These are phyloP conservation scores for Physocephala rufipes DNA, from an alignment of 2,888 invertebrate species.

Conservation along the genomic window DNA sequence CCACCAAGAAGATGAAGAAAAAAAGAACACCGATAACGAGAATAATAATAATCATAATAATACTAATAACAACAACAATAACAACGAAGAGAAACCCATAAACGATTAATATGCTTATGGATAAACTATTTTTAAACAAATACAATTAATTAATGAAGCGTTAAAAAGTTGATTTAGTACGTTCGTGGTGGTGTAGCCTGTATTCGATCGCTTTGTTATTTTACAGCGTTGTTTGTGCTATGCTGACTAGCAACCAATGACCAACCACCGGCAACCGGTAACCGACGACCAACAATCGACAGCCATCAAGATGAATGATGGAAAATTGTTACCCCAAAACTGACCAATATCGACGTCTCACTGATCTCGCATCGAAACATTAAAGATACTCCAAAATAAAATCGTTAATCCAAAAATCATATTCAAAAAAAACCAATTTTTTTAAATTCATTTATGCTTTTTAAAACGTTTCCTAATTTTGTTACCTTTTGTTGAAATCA, in stretches of 20 bases:
- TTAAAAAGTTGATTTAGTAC: conserved; percentile 43
- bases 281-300: conserved; percentile 12
- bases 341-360: conserved; percentile 6
- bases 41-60: too few relatives aligned
- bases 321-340: conserved; percentile 35
- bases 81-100: conserved; percentile 34
- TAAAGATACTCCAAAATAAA: conserved; percentile 17
- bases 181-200: conserved; percentile 11
- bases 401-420: conserved; percentile 36
- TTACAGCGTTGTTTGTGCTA: conserved; percentile 35
- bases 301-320: conserved; percentile 42
- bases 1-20: too few relatives aligned
- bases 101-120: conserved; percentile 39
- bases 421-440: too few relatives aligned
- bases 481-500: conserved; percentile 22
- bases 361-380: neutral
- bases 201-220: conserved; percentile 39
- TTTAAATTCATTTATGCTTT: conserved; percentile 29
- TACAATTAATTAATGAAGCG: conserved; percentile 52
- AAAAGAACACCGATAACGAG: too few relatives aligned
- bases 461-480: conserved; percentile 22
- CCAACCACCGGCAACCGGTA: conserved; percentile 21
- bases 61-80: conserved; percentile 3
- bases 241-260: conserved; percentile 15
- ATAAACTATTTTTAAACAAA: conserved; percentile 50